Conservation (phyloP, 2,888 invertebrate genomes). For the Rotaria sp. region DNA sequence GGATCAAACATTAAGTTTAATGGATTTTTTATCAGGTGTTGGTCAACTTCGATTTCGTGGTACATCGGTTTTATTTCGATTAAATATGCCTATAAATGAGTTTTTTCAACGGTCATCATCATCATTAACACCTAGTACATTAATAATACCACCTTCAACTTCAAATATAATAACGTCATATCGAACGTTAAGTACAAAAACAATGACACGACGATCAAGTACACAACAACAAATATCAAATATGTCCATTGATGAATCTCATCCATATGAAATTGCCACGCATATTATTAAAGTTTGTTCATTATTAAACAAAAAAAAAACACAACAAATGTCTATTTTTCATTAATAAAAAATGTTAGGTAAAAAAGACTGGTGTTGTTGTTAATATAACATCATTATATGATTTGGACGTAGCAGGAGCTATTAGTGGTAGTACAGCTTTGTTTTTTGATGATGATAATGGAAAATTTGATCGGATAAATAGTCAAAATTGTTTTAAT, state of each 20-base stretch:
- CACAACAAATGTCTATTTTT: too few species aligned
- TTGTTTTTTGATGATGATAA: constrained; percentile 28
- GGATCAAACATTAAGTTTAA: constrained; percentile 46
- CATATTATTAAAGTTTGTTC: constrained; percentile 60
- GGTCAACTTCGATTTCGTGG: constrained; percentile 65
- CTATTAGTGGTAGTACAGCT: constrained; percentile 24
- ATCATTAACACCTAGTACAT: neutral
- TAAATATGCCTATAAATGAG: constrained; percentile 55
- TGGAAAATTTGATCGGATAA: constrained; percentile 35
- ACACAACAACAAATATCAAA: neutral
- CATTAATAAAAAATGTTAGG: neutral
- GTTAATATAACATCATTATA: constrained; percentile 61
- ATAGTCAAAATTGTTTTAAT: constrained; percentile 36
- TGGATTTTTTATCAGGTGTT: constrained; percentile 63
- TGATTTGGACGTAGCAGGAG: constrained; percentile 52
- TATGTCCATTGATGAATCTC: neutral
- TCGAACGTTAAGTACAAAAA: neutral
- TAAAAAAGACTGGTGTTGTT: constrained; percentile 58
- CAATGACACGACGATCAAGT: neutral
- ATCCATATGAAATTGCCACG: constrained; percentile 59
- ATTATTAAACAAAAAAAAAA: too few species aligned
- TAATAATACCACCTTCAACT: neutral
- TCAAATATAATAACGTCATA: neutral
- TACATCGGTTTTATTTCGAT: constrained; percentile 64
- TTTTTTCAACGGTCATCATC: neutral